Base-by-base conservation (phyloP, 2,113 vertebrate genomes). In the Meriones unguiculatus region DNA sequence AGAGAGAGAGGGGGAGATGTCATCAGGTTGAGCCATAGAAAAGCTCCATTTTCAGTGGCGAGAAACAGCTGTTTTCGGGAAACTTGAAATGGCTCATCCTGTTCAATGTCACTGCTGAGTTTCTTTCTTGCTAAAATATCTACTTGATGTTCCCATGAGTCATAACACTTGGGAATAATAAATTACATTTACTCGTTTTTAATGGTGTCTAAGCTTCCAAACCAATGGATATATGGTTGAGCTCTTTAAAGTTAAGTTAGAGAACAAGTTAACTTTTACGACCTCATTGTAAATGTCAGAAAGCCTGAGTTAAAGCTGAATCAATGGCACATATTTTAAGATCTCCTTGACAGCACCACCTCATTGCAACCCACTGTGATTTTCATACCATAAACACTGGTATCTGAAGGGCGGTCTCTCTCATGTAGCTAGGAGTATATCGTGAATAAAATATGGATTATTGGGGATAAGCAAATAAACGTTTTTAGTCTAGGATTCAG, bases 261-360 rank as follows among this genome's bases (percentile, higher is more conserved):
- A 96, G 57, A 96, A 32, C 41, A 88, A 86, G 38, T 78, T 73
- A 81, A 73, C 59, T 91, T 95, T 97, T 96, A 94, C 59, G 7
- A n/a, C 57, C 24, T 69, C 70, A 57, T 70, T 94, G 69, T 97
- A 82, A 96, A 97, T 93, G 81, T 95, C 97, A 96, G 94, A 94
- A 95, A 94, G 62, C 62, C 32, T 84, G 87, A 89, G 59, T 96
- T 94, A 92, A 87, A 89, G 38, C 10, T 64, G 41, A 94, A 80
- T 89, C 54, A 65, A 59, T 90, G 90, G 22, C 80, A 87, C 14
- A 77, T 70, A 93, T 93, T 90, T 94, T 78, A 96, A 89, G 3
- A 87, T 94, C 87, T 94, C 52, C 64, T 87, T 75, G 80, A 46
- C 75, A 93, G 41, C 8, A 46, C 28, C 80, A 88, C n/a, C 62